Percentiles rank a stretch among this genome's conserved stretches.
These are phyloP conservation scores for Hyposoter dolosus DNA, from an alignment of 2,888 invertebrate genomes.

Conservation along the genomic window DNA sequence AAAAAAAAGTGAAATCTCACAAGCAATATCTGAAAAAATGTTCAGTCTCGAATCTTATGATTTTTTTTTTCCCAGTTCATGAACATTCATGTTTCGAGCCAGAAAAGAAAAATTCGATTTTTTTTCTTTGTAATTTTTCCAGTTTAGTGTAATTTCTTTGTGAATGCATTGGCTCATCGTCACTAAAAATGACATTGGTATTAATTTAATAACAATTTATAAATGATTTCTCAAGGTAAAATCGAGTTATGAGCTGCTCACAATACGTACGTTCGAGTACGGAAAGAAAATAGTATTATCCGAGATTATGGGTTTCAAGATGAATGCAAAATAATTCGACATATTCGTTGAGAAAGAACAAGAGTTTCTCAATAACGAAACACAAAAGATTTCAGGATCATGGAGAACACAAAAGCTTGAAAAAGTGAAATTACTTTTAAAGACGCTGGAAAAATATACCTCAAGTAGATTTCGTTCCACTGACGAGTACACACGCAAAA, in stretches of 20 bases:
- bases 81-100: no score
- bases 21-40: no score
- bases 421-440: conserved; percentile 32
- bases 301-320: not conserved
- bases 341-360: conserved; percentile 2
- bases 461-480: conserved; percentile 36
- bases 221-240: not conserved
- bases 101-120: no score
- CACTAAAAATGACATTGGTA: not conserved
- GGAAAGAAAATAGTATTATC: not conserved
- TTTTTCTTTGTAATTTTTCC: no score
- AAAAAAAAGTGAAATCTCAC: not conserved
- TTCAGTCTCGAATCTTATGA: no score
- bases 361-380: conserved; percentile 36
- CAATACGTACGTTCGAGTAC: not conserved
- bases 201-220: not conserved
- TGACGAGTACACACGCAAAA: conserved; percentile 21
- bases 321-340: conserved; percentile 1
- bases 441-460: conserved; percentile 39
- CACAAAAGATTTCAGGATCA: conserved; percentile 14
- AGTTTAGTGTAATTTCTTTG: not conserved
- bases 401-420: conserved; percentile 12
- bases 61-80: no score
- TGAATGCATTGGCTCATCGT: not conserved
- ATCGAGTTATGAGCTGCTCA: not conserved